These are phyloP conservation scores for Pediacus dermestoides DNA, from an alignment of 2,888 invertebrate genomes.

Conservation along the genomic window DNA sequence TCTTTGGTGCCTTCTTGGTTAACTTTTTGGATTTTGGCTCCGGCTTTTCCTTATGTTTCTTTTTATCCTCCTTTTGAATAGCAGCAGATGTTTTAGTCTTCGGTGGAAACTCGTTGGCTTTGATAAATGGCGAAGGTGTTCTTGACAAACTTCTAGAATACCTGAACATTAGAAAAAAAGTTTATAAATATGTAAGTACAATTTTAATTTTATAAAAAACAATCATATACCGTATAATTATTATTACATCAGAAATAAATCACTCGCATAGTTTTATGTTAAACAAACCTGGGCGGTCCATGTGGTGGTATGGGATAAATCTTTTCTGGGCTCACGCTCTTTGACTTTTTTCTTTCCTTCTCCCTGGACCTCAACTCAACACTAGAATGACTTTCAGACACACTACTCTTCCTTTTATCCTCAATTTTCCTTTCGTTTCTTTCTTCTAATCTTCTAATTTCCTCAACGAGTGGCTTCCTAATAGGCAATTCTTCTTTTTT, in stretches of 20 bases:
- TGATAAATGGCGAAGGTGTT: slow-evolving; percentile 81
- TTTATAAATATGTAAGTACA: no score
- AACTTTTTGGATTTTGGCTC: slow-evolving; percentile 42
- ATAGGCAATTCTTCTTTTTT: slow-evolving; percentile 41
- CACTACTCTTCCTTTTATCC: slow-evolving; percentile 26
- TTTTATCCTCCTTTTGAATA: slow-evolving; percentile 50
- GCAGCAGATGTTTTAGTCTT: slow-evolving; percentile 39
- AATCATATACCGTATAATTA: no score
- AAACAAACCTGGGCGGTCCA: slow-evolving; percentile 48
- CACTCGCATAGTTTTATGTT: no score
- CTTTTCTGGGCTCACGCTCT: slow-evolving; percentile 43
- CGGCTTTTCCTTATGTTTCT: slow-evolving; percentile 45
- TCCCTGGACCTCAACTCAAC: slow-evolving; percentile 33
- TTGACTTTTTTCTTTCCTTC: slow-evolving; percentile 42
- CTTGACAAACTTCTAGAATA: slow-evolving; percentile 77
- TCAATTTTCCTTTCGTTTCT: slow-evolving; percentile 29
- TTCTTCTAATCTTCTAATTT: slow-evolving; percentile 19
- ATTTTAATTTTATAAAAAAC: no score
- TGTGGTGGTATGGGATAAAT: slow-evolving; percentile 45
- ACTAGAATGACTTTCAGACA: slow-evolving; percentile 32
- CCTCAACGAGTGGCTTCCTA: slow-evolving; percentile 38
- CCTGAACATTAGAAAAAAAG: no score
- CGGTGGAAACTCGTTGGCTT: slow-evolving; percentile 59
- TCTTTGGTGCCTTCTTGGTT: slow-evolving; percentile 44
- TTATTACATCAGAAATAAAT: no score